Base-by-base conservation (phyloP, 1,140 invertebrate genomes). In the Leptinotarsa defecta region DNA sequence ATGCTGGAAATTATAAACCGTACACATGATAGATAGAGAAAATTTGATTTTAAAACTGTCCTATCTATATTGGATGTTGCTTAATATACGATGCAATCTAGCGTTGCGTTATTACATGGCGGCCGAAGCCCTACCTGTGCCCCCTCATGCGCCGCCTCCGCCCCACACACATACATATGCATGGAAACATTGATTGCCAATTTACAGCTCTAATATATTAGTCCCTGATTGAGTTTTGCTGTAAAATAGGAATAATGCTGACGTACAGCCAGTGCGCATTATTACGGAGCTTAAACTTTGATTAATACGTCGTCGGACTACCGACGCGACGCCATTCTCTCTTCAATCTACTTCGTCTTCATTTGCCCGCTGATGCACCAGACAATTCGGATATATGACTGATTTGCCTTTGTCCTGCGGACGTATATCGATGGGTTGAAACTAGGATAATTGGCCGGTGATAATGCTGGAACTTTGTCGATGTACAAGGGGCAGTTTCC, bases 171-270 rank as follows among this genome's bases (percentile, higher is more conserved):
- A 85, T 85, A 82, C 84, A 85, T 85, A 85, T 85, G 84, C 84
- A 85, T 85, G 83, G 84, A 84, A 85, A 85, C 84, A 85, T 85
- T 85, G 84, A 85, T 85, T 85, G 84, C 84, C 84, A 85, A 85
- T 85, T 85, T 85, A 85, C 84, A 84, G 83, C 84, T 84, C 84
- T 85, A 85, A 85, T 85, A 85, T 85, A 85, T 85, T 85, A 85
- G 82, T 82, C 83, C 82, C 82, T 85, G 84, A 85, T 85, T 85
- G 84, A 85, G 84, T 85, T 85, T 85, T 85, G 83, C 83, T 85
- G 84, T 85, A 85, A 85, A 85, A 85, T 85, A 85, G 83, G 83
- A 85, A 85, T 85, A 85, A 85, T 85, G 84, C 84, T 85, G 82
- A 84, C 84, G 84, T 83, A 81, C 81, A 83, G 81, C 77, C 79